Evolutionary conservation across 2,797 vertebrate genomes (phyloP), one percentile per base, ranked within the genome.

Genomic region (Schizopygopsis malacanthus): DNA sequence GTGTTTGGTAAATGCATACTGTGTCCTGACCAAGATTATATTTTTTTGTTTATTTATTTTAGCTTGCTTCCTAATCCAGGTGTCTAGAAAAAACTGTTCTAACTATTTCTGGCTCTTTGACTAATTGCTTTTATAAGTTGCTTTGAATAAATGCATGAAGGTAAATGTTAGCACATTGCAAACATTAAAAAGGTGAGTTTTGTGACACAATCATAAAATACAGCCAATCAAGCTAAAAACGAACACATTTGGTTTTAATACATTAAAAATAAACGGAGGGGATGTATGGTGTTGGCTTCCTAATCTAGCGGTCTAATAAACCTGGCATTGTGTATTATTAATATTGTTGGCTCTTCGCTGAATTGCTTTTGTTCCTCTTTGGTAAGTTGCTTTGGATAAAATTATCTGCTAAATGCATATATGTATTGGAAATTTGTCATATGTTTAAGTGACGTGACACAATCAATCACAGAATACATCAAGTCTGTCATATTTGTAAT

Each of bases 1-100:
- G 76, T 78, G 54, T 56, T 75, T 18, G 47, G 45, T 77, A 76
- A 76, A 76, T 16, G 28, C 13, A 37, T 41, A 65, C 41, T 16
- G 4, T 28, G 22, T 45, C 39, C 56, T 61, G 56, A 79, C 20
- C 22, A 61, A 52, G 16, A 33, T 43, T 61, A 6, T 22, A 79
- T 61, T n/a, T 52, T 20, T 22, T 76, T 22, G 20, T 13, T 54
- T 20, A 12, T 59, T 59, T 59, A 20, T n/a, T 61, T 22, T 20
- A 56, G 37, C 37, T 61, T n/a, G 52, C 37, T 22, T 77, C 5
- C 50, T 77, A 13, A 37, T 56, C 47, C 43, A 43, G 39, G 20
- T 71, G 20, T 71, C 4, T 54, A 54, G 33, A 78, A 18, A 45
- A 50, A 25, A 2, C 22, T 4, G 70, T 4, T 39, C 5, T 4